Percentiles rank a stretch among this genome's conserved stretches.
Conservation (phyloP, 2,888 invertebrate genomes). For the Cinara cedri region DNA sequence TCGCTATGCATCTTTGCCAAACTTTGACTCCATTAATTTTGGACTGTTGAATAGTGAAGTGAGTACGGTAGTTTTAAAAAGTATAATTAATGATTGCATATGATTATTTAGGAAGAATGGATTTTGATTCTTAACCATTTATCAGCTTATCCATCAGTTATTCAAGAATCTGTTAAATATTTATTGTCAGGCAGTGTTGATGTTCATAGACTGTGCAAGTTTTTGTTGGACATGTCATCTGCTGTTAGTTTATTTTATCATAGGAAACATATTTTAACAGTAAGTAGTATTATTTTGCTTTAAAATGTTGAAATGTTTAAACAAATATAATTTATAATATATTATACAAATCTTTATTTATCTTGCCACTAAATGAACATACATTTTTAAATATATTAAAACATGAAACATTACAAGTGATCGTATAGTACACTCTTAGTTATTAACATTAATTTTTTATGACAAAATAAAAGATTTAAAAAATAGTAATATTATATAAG, state of each 20-base stretch:
- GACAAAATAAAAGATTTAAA: too few species aligned
- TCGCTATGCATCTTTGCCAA: slow-evolving; percentile 70
- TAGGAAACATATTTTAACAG: slow-evolving; percentile 72
- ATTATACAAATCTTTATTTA: neutral
- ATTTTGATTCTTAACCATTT: slow-evolving; percentile 73
- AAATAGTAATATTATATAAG: too few species aligned
- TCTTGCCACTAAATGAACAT: too few species aligned
- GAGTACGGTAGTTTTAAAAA: slow-evolving; percentile 59
- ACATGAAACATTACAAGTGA: too few species aligned
- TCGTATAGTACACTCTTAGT: too few species aligned
- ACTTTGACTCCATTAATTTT: slow-evolving; percentile 69
- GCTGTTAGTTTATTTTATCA: slow-evolving; percentile 78
- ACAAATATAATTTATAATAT: too few species aligned
- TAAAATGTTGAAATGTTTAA: neutral
- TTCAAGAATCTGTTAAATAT: slow-evolving; percentile 67
- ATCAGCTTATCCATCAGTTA: slow-evolving; percentile 70
- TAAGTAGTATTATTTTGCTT: slow-evolving; percentile 63
- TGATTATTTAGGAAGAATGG: slow-evolving; percentile 76
- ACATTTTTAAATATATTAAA: too few species aligned
- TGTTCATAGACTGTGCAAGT: slow-evolving; percentile 72
- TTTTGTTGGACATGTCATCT: slow-evolving; percentile 70
- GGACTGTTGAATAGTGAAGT: slow-evolving; percentile 72
- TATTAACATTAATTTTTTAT: too few species aligned
- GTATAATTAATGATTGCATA: slow-evolving; percentile 51
- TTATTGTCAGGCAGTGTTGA: slow-evolving; percentile 67